Conservation (phyloP, 2,888 invertebrate genomes). For the Volucella bombylans region DNA sequence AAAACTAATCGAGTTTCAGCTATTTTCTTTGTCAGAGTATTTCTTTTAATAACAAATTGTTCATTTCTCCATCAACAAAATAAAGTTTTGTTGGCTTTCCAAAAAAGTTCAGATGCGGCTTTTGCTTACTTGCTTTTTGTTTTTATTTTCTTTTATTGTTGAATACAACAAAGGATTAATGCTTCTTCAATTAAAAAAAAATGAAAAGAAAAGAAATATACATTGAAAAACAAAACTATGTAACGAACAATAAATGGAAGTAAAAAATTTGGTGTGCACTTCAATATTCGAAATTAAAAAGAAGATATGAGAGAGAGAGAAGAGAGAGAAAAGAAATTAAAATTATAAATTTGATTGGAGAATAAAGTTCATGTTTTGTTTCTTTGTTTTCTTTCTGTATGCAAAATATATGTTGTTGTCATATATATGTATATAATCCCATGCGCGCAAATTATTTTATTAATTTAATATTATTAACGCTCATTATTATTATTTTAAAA, state of each 20-base stretch:
- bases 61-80: slow-evolving; percentile 6
- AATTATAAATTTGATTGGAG: slow-evolving; percentile 49
- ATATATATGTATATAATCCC: slow-evolving; percentile 51
- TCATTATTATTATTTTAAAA: slow-evolving; percentile 71
- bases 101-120: slow-evolving; percentile 37
- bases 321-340: slow-evolving; percentile 21
- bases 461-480: slow-evolving; percentile 71
- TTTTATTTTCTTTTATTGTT: slow-evolving; percentile 33
- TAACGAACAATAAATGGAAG: slow-evolving; percentile 33
- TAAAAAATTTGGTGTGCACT: slow-evolving; percentile 24
- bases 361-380: slow-evolving; percentile 50
- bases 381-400: slow-evolving; percentile 44
- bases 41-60: too few relatives aligned
- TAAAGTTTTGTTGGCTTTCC: slow-evolving; percentile 4
- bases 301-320: slow-evolving; percentile 14
- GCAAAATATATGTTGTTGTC: slow-evolving; percentile 60
- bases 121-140: slow-evolving; percentile 43
- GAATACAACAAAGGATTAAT: slow-evolving; percentile 44
- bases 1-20: too few relatives aligned
- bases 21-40: too few relatives aligned
- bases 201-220: slow-evolving; percentile 35
- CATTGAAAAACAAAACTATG: slow-evolving; percentile 38
- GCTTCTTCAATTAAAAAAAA: slow-evolving; percentile 27
- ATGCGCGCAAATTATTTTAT: slow-evolving; percentile 69
- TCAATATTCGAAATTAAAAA: slow-evolving; percentile 31